These are phyloP conservation scores for Cygnus olor DNA, from an alignment of 2,797 vertebrate genomes.

Conservation along the genomic window DNA sequence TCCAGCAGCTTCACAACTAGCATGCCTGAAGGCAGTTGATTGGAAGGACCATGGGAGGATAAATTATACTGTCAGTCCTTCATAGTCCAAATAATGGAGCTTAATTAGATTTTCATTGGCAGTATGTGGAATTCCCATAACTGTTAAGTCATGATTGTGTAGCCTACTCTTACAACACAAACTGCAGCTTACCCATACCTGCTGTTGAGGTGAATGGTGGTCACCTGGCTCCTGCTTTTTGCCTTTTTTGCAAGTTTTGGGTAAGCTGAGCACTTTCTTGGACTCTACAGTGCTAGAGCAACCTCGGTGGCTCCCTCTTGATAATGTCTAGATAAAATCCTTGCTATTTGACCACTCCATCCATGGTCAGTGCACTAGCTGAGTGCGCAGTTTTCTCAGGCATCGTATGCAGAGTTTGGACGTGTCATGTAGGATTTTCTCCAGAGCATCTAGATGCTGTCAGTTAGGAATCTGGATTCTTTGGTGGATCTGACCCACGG, in stretches of 20 bases:
- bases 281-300: neutral
- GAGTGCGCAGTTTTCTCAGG: neutral
- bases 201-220: neutral
- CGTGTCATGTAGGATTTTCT: neutral
- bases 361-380: fast-evolving
- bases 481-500: neutral
- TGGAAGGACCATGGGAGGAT: neutral
- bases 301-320: neutral
- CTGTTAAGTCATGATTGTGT: neutral
- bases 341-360: fast-evolving
- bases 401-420: neutral
- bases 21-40: neutral
- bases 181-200: neutral
- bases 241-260: neutral
- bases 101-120: conserved; percentile 39
- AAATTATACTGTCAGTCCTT: conserved; percentile 27
- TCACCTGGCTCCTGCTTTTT: neutral
- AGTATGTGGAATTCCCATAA: neutral
- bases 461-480: neutral
- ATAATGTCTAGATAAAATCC: neutral
- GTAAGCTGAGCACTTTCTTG: neutral
- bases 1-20: neutral
- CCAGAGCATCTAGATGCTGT: neutral
- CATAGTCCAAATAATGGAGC: neutral
- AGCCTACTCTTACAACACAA: neutral